Percentiles rank a stretch among this genome's conserved stretches.
Conservation (phyloP, 2,888 invertebrate species). For the Agrotis ipsilon region DNA sequence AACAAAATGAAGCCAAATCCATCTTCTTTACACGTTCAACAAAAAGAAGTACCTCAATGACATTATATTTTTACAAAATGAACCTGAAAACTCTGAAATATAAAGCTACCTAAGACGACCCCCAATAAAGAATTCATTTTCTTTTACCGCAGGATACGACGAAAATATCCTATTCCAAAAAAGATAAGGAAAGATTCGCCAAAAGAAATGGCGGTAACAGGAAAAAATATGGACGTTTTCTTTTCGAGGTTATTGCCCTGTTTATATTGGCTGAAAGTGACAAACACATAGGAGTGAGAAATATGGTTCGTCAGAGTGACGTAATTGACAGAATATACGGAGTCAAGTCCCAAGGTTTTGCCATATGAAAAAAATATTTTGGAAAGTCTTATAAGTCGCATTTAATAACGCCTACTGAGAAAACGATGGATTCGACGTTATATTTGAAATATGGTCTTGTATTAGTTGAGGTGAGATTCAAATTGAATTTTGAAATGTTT, state of each 20-base stretch:
- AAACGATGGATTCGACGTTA: not conserved
- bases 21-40: conserved; percentile 23
- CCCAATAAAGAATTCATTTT: conserved; percentile 21
- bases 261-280: conserved; percentile 31
- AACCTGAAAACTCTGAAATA: not conserved
- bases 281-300: conserved; percentile 18
- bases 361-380: not conserved
- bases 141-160: conserved; percentile 1
- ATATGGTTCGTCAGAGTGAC: conserved; percentile 9
- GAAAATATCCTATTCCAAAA: conserved; percentile 38
- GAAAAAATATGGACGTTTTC: conserved; percentile 21
- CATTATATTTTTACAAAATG: not conserved
- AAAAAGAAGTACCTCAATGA: not conserved
- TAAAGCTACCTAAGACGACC: not conserved
- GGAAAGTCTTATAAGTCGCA: not conserved
- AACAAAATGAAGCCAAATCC: not conserved
- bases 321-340: conserved; percentile 19
- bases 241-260: conserved; percentile 6
- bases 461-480: not conserved
- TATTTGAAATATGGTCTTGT: not conserved
- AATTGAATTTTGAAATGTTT: not conserved
- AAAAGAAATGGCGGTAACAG: conserved; percentile 19
- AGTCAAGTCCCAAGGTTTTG: conserved; percentile 1
- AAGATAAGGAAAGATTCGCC: conserved; percentile 38
- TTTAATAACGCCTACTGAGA: conserved; percentile 14